Percentiles rank a stretch among this genome's conserved stretches.
phyloP scores from a whole-genome alignment of 2,113 vertebrate species.

The Dendrocopos noguchii region DNA sequence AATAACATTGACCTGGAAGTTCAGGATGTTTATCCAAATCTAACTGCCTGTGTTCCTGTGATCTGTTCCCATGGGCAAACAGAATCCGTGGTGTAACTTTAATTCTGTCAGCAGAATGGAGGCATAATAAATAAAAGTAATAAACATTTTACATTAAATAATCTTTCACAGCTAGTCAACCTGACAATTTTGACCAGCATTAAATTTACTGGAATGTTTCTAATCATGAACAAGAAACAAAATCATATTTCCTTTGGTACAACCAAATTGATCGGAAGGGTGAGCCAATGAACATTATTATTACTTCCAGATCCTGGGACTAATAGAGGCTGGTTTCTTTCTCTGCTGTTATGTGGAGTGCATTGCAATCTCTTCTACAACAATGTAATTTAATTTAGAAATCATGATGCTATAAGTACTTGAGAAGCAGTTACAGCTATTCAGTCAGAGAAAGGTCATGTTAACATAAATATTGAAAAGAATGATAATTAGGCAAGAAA shows the following conservation, averaged over 20 bases:
- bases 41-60: background rate
- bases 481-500: conserved; percentile 73
- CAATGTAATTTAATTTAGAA: conserved; percentile 72
- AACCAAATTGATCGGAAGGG: background rate
- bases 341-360: background rate
- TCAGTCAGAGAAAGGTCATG: conserved; percentile 77
- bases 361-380: conserved; percentile 12
- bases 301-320: background rate
- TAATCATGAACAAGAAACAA: conserved; percentile 1
- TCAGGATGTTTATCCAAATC: background rate
- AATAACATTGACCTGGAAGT: conserved; percentile 10
- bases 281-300: background rate
- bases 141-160: conserved; percentile 37
- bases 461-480: conserved; percentile 79
- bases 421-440: conserved; percentile 63
- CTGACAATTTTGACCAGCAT: background rate
- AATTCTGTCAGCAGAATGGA: background rate
- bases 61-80: conserved; percentile 2
- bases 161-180: background rate
- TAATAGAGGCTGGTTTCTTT: background rate
- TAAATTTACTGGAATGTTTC: conserved; percentile 18
- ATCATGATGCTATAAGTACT: conserved; percentile 60
- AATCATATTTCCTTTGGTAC: background rate
- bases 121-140: conserved; percentile 22
- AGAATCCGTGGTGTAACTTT: background rate